These are phyloP conservation scores for Ciconia stormi DNA, from an alignment of 2,113 vertebrate genomes.

Conservation along the genomic window DNA sequence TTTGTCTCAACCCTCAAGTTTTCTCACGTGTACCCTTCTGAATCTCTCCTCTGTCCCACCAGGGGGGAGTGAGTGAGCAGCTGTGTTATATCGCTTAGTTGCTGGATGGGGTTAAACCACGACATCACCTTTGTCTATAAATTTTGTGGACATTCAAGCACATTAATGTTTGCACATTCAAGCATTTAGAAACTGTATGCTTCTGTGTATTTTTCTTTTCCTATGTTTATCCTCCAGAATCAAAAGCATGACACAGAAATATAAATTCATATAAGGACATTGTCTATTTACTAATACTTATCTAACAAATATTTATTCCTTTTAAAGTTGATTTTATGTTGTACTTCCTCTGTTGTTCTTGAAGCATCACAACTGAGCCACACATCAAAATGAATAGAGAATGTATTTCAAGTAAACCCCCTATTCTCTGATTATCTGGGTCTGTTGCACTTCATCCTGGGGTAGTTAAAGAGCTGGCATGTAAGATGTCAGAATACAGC, in stretches of 20 bases:
- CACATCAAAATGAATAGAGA: background rate
- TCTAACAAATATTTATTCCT: background rate
- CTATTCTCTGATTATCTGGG: background rate
- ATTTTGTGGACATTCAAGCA: background rate
- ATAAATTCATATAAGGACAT: background rate
- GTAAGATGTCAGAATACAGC: background rate
- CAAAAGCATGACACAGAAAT: background rate
- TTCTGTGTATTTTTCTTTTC: background rate
- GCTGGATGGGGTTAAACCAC: background rate
- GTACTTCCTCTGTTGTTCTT: background rate
- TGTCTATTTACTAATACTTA: background rate
- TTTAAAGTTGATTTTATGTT: background rate
- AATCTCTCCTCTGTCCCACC: background rate
- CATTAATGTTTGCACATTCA: background rate
- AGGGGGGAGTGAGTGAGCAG: rapidly evolving
- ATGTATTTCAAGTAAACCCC: background rate
- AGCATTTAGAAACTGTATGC: background rate
- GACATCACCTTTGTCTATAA: background rate
- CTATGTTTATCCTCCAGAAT: background rate
- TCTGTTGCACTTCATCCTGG: background rate
- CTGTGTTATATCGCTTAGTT: background rate
- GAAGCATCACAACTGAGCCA: background rate
- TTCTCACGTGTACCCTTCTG: background rate
- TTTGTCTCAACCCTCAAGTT: background rate
- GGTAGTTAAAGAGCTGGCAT: background rate